Conservation (phyloP, 2,797 vertebrate species). For the Perodicticus potto region DNA sequence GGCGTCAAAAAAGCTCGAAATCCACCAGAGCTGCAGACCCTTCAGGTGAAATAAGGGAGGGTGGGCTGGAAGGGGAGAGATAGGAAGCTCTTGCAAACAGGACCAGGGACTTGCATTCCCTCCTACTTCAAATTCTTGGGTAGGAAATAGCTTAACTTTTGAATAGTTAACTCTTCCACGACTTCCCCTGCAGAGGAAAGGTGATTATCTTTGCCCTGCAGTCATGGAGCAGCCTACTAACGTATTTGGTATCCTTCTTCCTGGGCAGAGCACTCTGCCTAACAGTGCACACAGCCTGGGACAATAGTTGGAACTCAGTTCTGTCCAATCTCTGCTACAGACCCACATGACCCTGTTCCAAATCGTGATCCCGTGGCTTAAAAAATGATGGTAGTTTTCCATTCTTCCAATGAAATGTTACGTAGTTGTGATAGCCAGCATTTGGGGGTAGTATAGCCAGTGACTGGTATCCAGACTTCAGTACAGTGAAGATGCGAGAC, state of each 20-base stretch:
- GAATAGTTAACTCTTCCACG: slow-evolving; percentile 35
- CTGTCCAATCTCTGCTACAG: not conserved
- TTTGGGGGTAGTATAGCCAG: not conserved
- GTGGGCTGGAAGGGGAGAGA: not conserved
- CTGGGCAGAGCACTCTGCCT: not conserved
- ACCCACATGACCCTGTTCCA: not conserved
- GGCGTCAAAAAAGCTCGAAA: slow-evolving; percentile 1
- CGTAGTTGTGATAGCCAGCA: not conserved
- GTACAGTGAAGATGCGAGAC: not conserved
- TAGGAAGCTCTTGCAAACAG: not conserved
- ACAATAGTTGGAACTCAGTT: not conserved
- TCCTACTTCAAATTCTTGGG: slow-evolving; percentile 54
- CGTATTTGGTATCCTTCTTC: not conserved
- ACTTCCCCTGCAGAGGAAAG: not conserved
- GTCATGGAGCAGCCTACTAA: not conserved
- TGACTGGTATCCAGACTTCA: not conserved
- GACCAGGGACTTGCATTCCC: not conserved
- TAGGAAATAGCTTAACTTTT: slow-evolving; percentile 62
- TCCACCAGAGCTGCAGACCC: not conserved
- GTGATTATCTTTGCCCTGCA: not conserved
- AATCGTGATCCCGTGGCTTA: slow-evolving; percentile 5
- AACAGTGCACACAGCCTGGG: not conserved
- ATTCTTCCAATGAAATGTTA: not conserved
- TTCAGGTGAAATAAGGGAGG: not conserved
- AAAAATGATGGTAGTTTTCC: not conserved